Base-by-base conservation (phyloP, 2,797 vertebrate species). In the Threskiornis aethiopicus region DNA sequence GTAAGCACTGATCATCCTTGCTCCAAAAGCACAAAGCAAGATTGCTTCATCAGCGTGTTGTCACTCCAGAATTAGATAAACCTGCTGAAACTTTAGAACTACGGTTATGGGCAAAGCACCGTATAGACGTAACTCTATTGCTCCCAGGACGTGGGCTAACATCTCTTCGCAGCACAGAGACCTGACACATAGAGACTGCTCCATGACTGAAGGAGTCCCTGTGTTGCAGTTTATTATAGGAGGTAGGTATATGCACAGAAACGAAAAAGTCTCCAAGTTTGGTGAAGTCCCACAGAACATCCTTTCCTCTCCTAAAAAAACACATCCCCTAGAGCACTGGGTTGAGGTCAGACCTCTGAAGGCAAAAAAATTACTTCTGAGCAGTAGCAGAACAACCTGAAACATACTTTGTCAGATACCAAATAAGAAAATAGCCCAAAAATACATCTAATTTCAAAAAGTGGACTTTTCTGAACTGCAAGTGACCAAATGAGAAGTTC, bases 181-280 rank as follows among this genome's bases (percentile, higher is more conserved):
- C 26, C 19, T 42, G 44, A 58, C 16, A 28, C 5, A 3, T 8
- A 37, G 21, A 29, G 19, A n/a, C 49, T 76, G 19, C 35, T 71
- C 46, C 77, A 47, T 8, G 28, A 10, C 58, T 65, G 49, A 76
- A 54, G 49, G 24, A 69, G 16, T 54, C 47, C 35, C 37, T 72
- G 6, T 0, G 0, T 41, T 84, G 16, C 62, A 67, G 37, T 11
- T 24, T 52, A 4, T 37, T 69, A 16, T 4, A 65, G 14, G 22
- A 37, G 9, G 3, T 8, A 52, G 18, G 13, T 25, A 24, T 13
- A 42, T 8, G 3, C 39, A 81, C 42, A 84, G 66, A 69, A 52
- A 67, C 16, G 61, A 24, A 61, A 46, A 80, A 9, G 29, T 41
- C 46, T 72, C 41, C 62, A 82, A 41, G 37, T 37, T 13, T 67